Evolutionary conservation across 2,113 vertebrate genomes (phyloP).

Genomic region (Rhynchomys soricoides): DNA sequence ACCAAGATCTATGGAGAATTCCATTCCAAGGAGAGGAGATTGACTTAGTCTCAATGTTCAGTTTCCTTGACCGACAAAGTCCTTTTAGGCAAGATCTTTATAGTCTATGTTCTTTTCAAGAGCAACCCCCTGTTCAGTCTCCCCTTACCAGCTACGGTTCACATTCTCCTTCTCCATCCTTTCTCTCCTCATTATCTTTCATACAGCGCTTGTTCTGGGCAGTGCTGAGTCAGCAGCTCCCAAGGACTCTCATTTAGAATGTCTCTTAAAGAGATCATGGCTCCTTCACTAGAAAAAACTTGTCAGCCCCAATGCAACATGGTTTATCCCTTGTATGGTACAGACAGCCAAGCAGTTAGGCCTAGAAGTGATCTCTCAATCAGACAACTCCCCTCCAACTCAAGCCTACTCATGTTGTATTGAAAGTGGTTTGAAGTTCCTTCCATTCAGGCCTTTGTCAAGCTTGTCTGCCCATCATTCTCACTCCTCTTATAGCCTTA

Average conservation of each 20-base stretch:
- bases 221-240: neutral
- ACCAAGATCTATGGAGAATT: neutral
- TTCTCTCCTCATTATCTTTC: neutral
- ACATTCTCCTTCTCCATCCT: neutral
- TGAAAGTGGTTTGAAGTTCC: neutral
- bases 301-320: neutral
- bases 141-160: neutral
- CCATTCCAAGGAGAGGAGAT: neutral
- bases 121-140: neutral
- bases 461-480: neutral
- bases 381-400: neutral
- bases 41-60: neutral
- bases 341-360: neutral
- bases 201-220: neutral
- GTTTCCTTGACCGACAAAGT: neutral
- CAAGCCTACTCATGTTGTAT: neutral
- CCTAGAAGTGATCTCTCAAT: neutral
- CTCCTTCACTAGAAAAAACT: neutral
- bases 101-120: neutral
- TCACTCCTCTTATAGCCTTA: neutral
- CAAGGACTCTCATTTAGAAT: neutral
- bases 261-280: neutral
- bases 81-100: neutral
- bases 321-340: neutral
- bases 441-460: neutral